These are phyloP conservation scores for Dicyrtoma fusca DNA, from an alignment of 2,888 invertebrate genomes.

Conservation along the genomic window DNA sequence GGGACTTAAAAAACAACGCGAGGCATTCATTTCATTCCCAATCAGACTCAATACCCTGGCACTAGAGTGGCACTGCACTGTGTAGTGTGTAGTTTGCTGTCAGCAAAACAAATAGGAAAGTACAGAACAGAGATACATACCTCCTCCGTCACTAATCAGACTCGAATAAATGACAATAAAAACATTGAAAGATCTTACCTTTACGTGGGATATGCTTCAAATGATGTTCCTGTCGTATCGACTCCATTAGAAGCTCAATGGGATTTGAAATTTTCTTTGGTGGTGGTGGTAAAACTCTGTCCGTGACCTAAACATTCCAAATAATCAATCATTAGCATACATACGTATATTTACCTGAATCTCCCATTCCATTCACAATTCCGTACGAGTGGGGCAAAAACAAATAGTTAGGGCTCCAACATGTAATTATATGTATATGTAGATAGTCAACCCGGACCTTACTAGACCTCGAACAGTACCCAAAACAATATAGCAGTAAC, in stretches of 20 bases:
- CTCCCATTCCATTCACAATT: not conserved
- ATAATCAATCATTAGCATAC: constrained; percentile 9
- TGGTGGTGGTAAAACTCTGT: constrained; percentile 76
- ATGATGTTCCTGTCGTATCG: constrained; percentile 71
- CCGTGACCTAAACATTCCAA: constrained; percentile 70
- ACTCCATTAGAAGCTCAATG: constrained; percentile 81
- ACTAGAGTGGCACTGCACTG: no score
- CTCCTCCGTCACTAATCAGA: no score
- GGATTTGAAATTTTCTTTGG: constrained; percentile 74
- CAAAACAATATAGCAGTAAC: no score
- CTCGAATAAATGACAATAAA: not conserved
- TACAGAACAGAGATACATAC: no score
- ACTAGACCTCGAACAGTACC: no score
- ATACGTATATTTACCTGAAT: no score
- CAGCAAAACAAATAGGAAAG: no score
- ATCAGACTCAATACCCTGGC: not conserved
- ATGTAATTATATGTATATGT: no score
- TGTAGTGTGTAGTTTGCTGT: no score
- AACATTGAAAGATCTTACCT: constrained; percentile 18
- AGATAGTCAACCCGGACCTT: no score
- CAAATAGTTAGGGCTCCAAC: no score
- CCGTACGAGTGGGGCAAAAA: not conserved
- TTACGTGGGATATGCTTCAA: constrained; percentile 30
- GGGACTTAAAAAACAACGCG: not conserved
- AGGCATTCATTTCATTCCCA: not conserved